Conservation (phyloP, 2,113 vertebrate species). For the Mastomys coucha region DNA sequence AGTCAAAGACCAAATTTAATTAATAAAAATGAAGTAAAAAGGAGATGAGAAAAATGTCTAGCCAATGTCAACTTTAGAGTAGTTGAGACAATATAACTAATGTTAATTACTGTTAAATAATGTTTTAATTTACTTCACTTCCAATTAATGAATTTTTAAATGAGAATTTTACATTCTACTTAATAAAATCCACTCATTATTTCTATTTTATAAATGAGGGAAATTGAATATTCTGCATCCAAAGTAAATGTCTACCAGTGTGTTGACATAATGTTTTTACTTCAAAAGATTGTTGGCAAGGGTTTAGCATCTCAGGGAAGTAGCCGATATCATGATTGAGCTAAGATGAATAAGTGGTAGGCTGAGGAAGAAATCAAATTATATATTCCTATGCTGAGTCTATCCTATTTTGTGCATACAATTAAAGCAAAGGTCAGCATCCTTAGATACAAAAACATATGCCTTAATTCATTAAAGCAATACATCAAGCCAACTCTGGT, state of each 20-base stretch:
- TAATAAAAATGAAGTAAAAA: neutral
- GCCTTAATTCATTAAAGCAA: neutral
- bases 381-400: neutral
- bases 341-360: neutral
- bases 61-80: neutral
- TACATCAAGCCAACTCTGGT: neutral
- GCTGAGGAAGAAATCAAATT: neutral
- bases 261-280: neutral
- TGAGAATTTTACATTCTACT: neutral
- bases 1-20: neutral
- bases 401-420: neutral
- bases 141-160: neutral
- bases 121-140: neutral
- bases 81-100: neutral
- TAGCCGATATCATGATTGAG: neutral
- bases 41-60: neutral
- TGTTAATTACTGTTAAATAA: neutral
- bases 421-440: neutral
- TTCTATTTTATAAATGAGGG: neutral
- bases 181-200: neutral
- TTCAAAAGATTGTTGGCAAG: neutral
- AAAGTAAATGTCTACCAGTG: neutral
- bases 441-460: neutral
- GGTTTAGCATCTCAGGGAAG: neutral
- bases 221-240: neutral